These are phyloP conservation scores for Panurus biarmicus DNA, from an alignment of 2,113 vertebrate genomes.

Conservation along the genomic window DNA sequence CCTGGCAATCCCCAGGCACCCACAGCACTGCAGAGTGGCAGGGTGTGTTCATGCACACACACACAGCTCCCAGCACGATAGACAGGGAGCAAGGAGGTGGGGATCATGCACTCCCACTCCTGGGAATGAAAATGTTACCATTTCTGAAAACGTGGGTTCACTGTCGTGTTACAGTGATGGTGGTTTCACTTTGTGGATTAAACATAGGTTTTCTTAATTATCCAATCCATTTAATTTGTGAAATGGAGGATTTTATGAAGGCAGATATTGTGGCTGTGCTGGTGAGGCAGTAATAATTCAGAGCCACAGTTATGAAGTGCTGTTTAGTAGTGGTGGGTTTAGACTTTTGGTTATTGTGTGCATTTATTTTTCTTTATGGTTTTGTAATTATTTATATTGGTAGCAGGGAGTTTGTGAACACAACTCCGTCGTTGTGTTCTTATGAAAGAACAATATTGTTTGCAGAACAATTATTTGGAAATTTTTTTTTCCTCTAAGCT, in stretches of 20 bases:
- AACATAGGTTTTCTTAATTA: constrained; percentile 13
- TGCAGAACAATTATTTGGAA: neutral
- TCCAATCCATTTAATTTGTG: neutral
- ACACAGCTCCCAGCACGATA: neutral
- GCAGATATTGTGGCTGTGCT: neutral
- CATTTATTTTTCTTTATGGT: neutral
- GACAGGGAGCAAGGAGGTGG: neutral
- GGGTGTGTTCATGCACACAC: fast-evolving
- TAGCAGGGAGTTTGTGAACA: neutral
- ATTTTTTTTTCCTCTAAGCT: neutral
- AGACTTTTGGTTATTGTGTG: neutral
- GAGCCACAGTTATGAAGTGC: constrained; percentile 3
- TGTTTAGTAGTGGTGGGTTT: neutral
- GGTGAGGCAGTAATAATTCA: constrained; percentile 1
- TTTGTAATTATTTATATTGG: constrained; percentile 26
- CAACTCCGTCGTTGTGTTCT: neutral
- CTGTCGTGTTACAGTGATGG: neutral
- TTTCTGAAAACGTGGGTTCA: neutral
- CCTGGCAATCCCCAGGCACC: neutral
- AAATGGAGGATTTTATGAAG: neutral
- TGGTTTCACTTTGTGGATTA: constrained; percentile 1
- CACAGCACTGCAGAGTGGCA: neutral
- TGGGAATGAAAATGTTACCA: neutral
- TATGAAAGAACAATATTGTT: neutral
- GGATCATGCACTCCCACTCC: fast-evolving